Base-by-base conservation (phyloP, 2,113 vertebrate genomes). In the Rhea pennata region DNA sequence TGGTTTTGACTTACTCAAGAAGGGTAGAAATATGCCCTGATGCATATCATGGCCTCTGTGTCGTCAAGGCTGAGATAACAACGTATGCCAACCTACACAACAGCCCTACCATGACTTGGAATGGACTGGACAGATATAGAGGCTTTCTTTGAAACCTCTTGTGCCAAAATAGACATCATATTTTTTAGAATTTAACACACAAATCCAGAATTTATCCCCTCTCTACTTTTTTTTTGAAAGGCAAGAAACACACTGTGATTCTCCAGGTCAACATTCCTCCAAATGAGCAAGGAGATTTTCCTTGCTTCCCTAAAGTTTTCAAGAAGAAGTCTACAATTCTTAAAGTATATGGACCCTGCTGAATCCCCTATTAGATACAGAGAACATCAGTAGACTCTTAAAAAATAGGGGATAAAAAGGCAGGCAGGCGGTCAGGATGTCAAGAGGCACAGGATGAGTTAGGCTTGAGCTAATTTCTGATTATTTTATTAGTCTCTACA, bases 1-100 rank as follows among this genome's bases (percentile, higher is more conserved):
- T 19, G 64, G 15, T 42, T 65, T 65, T 42, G 39, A 26, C 64
- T 66, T 42, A 40, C 26, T 42, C 26, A 27, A 27, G 64, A 42
- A 23, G 64, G 26, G 64, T 33, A 59, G 56, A 59, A 59, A 33
- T 19, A 33, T 20, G 29, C 31, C 29, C 56, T 59, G 56, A 58
- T 58, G 56, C 27, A 27, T 19, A 26, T 17, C 64, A 16, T 12
- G 39, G 64, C 15, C 53, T 70, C 53, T 65, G 48, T 61, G 44
- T 74, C 81, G 23, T 7, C 44, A 12, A 24, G 56, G 62, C 48
- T 65, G 84, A 3, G 23, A 5, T 8, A 0, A 7, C 19, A 58
- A 53, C 0, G 1, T 62, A 2, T 29, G 4, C 6, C 40, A 56
- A 21, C 10, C 23, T 36, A 5, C 5, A 50, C 26, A 44, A 15